Evolutionary conservation across 2,888 invertebrate species (phyloP), one percentile per base, ranked within the genome.

Genomic region (Helicoverpa assulta): DNA sequence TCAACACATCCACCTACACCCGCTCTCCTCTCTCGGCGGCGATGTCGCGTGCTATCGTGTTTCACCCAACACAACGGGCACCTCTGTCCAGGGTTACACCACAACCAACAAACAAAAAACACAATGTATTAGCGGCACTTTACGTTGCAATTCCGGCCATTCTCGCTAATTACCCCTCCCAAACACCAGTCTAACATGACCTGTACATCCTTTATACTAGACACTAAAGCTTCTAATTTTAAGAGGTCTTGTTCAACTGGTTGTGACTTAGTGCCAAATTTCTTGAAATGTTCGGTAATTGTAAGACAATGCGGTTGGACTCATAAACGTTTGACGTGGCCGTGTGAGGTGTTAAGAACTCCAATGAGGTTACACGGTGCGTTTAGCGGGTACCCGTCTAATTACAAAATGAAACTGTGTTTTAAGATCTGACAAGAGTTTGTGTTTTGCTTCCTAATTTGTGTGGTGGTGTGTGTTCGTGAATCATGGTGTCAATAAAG

Each of bases 1-100:
- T 71, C 1, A 1, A n/a, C n/a, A 12, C 18, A 37, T 54, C 54
- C 59, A 61, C 19, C n/a, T 5, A 10, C 26, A 76, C 90, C 88
- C 56, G 59, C n/a, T 47, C 78, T 90, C 88, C 91, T 68, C 89
- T 67, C 84, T 88, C 73, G 84, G 85, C 90, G 88, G 88, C 87
- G 85, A 88, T 94, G 94, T 95, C 94, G 93, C 95, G 92, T 92
- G 91, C 92, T 89, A 94, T 95, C 92, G 86, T 88, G 90, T 95
- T 94, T 93, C 94, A 88, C 87, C 83, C 82, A 83, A 81, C 83
- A 93, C 92, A 93, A 91, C 80, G 88, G 26, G 77, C 75, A 79
- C 86, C 89, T 90, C 89, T 91, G 91, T 92, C 66, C 83, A 73
- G 74, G 74, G 74, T 80, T 82, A 86, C 85, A 85, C 83, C 84